phyloP scores from a whole-genome alignment of 1,140 invertebrate genomes.

The Parapsyche elsis region DNA sequence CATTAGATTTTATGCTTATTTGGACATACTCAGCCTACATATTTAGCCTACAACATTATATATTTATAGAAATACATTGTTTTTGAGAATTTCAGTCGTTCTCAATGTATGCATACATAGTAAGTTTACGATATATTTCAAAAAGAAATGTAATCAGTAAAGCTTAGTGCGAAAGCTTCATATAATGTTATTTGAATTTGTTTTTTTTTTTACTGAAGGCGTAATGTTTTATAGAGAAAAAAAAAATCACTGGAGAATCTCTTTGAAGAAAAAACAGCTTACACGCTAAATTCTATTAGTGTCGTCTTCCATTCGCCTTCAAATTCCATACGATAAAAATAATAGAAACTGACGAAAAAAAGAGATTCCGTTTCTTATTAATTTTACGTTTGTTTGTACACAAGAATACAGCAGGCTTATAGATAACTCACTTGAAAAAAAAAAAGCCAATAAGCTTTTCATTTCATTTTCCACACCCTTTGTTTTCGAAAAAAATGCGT shows the following conservation, averaged over 20 bases:
- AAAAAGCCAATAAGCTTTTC: no score
- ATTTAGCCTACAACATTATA: not conserved
- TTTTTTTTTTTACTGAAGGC: not conserved
- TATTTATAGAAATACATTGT: not conserved
- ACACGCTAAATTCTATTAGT: not conserved
- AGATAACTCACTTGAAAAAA: no score
- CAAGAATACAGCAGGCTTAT: no score
- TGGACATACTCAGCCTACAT: not conserved
- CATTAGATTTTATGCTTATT: conserved; percentile 14
- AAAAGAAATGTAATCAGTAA: conserved; percentile 3
- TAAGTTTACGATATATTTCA: conserved; percentile 1
- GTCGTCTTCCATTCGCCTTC: not conserved
- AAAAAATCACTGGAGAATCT: not conserved
- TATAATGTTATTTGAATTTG: conserved; percentile 23
- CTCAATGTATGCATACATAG: not conserved
- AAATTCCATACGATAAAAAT: not conserved
- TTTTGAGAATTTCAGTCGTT: not conserved
- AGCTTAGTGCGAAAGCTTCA: not conserved
- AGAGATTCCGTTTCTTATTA: no score
- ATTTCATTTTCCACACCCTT: not conserved
- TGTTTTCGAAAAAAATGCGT: not conserved
- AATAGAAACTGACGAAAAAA: not conserved
- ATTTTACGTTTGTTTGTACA: no score
- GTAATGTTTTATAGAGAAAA: not conserved
- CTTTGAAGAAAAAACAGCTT: conserved; percentile 23